Base-by-base conservation (phyloP, 2,113 vertebrate species). In the Rhabdornis inornatus region DNA sequence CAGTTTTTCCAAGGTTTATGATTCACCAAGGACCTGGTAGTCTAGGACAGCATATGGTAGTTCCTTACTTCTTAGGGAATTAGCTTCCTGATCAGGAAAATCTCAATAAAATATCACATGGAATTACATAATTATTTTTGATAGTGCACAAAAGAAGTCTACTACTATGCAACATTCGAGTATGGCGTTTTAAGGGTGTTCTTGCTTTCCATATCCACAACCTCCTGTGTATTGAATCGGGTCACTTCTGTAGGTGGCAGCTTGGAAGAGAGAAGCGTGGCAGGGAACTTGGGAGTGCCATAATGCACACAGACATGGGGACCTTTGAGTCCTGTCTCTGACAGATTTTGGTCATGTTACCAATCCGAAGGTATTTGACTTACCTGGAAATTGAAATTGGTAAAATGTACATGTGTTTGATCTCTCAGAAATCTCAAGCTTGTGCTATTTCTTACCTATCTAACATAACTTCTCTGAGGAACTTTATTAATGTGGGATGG, bases 241-340 rank as follows among this genome's bases (percentile, higher is more conserved):
- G 53, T 89, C 2, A 4, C 45, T 76, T 80, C 49, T 89, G 3
- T 65, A 65, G 45, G 47, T 37, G n/a, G 68, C 37, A 60, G 10
- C 37, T 55, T 30, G 61, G 45, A 45, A 72, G 59, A 55, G 15
- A 21, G 33, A 33, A 84, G 13, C 0, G 0, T 60, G 53, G 9
- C 40, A 31, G 1, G 3, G 64, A 70, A 6, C 20, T n/a, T 49
- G 22, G 11, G 31, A 72, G n/a, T 40, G 18, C 40, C 23, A 3
- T 24, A 35, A 17, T 57, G 52, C 22, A 18, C 15, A 13, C 63
- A 53, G 44, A 8, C 15, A 8, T 2, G 15, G 39, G 53, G 16
- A 39, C 70, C 68, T 56, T n/a, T 37, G 49, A 55, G 66, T 45
- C 37, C 31, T 37, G 1, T 21, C 14, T 78, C 47, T 69, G 57